Base-by-base conservation (phyloP, 2,113 vertebrate species). In the Lontra canadensis region DNA sequence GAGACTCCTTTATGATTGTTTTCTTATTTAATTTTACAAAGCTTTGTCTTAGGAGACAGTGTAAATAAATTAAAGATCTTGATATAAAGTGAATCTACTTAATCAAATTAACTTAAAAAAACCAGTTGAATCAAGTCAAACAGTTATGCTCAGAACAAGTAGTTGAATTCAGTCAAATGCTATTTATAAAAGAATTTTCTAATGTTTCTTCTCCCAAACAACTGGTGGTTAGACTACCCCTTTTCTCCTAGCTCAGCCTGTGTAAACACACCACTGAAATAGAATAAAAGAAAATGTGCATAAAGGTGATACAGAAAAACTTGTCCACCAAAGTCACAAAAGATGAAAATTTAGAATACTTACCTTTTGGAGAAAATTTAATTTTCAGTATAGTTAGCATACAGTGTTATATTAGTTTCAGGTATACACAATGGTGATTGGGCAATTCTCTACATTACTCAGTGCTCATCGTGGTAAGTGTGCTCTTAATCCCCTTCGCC, bases 91-190 rank as follows among this genome's bases (percentile, higher is more conserved):
- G 34, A 93, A 44, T 92, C 42, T 92, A 67, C 29, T 78, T 2
- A 49, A 88, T 55, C 67, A 81, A 52, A 76, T 90, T 69, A 90
- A 90, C 21, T 92, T 90, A 9, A 81, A 95, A 97, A 96, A 74
- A 4, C 5, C 67, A 34, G 18, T 67, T 65, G 42, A 86, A 74
- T 97, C 31, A 69, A 94, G 47, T 90, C 26, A 65, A 95, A 42
- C 9, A 63, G 13, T 86, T 86, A 87, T 65, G 25, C 23, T 80
- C 23, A 95, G 63, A 94, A 88, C 42, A 84, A 69, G 25, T 52
- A 91, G 15, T 21, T 89, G 44, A 88, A 93, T 93, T 95, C 18
- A 94, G 47, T 39, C 39, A 69, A 79, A 87, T 44, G 14, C 26
- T 90, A 20, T 94, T 94, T 85, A 81, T 93, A 81, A 78, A 89